A percentile compares a stretch with the other conserved stretches of the same genome.
These are phyloP conservation scores for Eulimnadia texana DNA, from an alignment of 1,140 invertebrate genomes.

Conservation along the genomic window DNA sequence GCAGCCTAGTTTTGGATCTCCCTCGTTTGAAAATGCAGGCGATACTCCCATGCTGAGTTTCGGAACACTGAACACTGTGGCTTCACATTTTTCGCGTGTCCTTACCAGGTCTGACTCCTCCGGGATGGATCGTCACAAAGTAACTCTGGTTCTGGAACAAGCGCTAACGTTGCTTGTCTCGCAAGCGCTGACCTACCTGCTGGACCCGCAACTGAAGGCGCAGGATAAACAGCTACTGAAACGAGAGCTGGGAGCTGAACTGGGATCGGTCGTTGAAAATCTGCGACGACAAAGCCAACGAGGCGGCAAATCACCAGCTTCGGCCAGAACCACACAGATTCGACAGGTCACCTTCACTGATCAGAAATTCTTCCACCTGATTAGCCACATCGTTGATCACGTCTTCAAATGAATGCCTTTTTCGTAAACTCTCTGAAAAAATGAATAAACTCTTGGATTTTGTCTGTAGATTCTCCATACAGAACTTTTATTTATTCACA, in stretches of 20 bases:
- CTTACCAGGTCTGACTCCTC: background rate
- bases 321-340: background rate
- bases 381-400: background rate
- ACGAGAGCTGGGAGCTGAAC: conserved; percentile 30
- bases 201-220: conserved; percentile 23
- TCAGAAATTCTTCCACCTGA: background rate
- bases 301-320: background rate
- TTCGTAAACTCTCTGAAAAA: no score
- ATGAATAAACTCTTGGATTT: no score
- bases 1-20: background rate
- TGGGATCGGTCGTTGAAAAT: conserved; percentile 19
- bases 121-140: background rate
- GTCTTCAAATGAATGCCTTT: conserved; percentile 2
- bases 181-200: conserved; percentile 27
- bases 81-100: conserved; percentile 2
- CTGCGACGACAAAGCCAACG: background rate
- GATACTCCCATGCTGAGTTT: background rate
- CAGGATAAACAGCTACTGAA: conserved; percentile 30
- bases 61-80: background rate
- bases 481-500: no score
- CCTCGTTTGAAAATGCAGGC: background rate
- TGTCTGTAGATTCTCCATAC: no score
- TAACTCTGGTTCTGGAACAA: conserved; percentile 16
- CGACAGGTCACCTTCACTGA: background rate
- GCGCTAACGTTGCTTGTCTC: conserved; percentile 27